These are phyloP conservation scores for Drosophila mulleri DNA, from an alignment of 2,888 invertebrate species.

Conservation along the genomic window DNA sequence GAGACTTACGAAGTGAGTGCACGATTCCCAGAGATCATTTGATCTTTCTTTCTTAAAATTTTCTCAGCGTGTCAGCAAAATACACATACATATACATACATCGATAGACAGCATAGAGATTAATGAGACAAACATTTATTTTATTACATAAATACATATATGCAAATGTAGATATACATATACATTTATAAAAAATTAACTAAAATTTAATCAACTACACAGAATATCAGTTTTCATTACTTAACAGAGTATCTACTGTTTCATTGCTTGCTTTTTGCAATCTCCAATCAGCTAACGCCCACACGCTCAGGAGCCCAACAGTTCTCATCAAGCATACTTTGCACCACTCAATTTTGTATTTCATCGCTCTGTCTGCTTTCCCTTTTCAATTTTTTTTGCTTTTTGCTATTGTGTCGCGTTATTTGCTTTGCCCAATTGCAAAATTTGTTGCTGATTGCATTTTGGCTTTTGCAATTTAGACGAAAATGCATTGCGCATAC, in stretches of 20 bases:
- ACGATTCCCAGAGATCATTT: no score
- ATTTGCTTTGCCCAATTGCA: slow-evolving; percentile 30
- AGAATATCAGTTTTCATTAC: no score
- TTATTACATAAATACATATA: no score
- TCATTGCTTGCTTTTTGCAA: not conserved
- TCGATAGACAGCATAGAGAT: no score
- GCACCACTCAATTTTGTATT: slow-evolving; percentile 28
- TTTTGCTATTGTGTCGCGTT: slow-evolving; percentile 28
- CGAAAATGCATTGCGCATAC: slow-evolving; percentile 62
- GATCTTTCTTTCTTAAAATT: no score
- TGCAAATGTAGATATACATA: no score
- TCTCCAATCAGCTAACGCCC: not conserved
- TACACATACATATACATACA: no score
- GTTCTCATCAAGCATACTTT: slow-evolving; percentile 58
- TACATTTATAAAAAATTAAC: no score
- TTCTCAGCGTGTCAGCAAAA: no score
- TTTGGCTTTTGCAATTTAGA: slow-evolving; percentile 51
- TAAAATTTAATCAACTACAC: no score
- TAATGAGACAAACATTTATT: no score
- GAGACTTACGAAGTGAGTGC: no score
- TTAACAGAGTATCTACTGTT: not conserved
- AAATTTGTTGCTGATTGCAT: slow-evolving; percentile 51
- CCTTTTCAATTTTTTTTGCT: not conserved
- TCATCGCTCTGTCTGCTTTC: slow-evolving; percentile 3
- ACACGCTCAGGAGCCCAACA: slow-evolving; percentile 48